A percentile compares a stretch with the other conserved stretches of the same genome.
Conservation (phyloP, 64 coral and sea anemone species). For the Montipora efflorescens region DNA sequence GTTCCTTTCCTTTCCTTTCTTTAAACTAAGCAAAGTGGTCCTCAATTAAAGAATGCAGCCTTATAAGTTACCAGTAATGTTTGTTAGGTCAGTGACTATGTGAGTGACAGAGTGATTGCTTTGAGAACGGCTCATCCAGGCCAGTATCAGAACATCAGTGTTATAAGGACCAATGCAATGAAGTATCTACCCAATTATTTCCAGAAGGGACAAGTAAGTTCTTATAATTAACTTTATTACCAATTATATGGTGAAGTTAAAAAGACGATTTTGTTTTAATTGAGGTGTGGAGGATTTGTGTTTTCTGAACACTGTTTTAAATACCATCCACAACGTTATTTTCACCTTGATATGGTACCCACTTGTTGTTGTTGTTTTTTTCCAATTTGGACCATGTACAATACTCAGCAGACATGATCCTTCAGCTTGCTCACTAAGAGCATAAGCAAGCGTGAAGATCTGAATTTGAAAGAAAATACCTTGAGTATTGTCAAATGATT, state of each 20-base stretch:
- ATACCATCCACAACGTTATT: too few species aligned
- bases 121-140: conserved; percentile 86
- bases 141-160: conserved; percentile 94
- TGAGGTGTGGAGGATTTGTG: neutral
- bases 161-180: conserved; percentile 98
- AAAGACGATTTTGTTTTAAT: neutral
- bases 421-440: too few species aligned
- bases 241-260: neutral
- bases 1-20: too few species aligned
- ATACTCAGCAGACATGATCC: too few species aligned
- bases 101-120: conserved; percentile 93
- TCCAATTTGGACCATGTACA: too few species aligned
- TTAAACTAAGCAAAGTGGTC: too few species aligned
- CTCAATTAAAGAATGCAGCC: too few species aligned
- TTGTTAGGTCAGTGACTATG: conserved; percentile 96
- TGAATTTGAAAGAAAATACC: too few species aligned
- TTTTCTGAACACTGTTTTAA: too few species aligned
- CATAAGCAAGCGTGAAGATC: too few species aligned
- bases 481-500: too few species aligned
- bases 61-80: neutral
- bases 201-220: conserved; percentile 93
- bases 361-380: neutral
- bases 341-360: too few species aligned
- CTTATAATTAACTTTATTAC: neutral
- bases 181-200: conserved; percentile 99